Evolutionary conservation across 2,797 vertebrate species (phyloP).

Genomic region (Hyperoplus immaculatus): DNA sequence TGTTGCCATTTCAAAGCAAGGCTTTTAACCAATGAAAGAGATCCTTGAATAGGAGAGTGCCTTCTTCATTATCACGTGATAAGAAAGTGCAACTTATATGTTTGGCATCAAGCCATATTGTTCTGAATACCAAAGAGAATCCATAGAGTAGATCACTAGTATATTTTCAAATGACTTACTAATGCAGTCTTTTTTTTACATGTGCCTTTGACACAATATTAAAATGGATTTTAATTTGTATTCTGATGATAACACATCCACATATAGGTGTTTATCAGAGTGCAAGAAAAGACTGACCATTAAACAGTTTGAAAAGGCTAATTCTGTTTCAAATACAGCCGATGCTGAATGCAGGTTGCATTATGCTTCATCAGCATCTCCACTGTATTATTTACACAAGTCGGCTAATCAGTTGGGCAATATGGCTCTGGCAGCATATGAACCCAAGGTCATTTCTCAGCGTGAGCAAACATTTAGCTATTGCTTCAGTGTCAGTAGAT

Average conservation of each 20-base stretch:
- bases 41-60: conserved; percentile 59
- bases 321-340: conserved; percentile 16
- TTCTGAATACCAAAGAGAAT: conserved; percentile 37
- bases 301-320: background rate
- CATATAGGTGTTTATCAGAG: background rate
- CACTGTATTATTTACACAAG: conserved; percentile 83
- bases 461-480: conserved; percentile 86
- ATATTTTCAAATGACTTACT: background rate
- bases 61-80: conserved; percentile 47
- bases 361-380: conserved; percentile 74
- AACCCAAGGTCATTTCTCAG: conserved; percentile 79
- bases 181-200: background rate
- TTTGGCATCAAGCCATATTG: conserved; percentile 6
- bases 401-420: conserved; percentile 72
- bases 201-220: conserved; percentile 19
- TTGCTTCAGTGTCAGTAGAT: conserved; percentile 83
- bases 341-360: conserved; percentile 26
- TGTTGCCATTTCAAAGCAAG: conserved; percentile 44
- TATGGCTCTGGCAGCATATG: conserved; percentile 63
- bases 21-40: conserved; percentile 17
- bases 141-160: background rate
- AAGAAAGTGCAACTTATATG: conserved; percentile 37
- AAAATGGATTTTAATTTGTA: background rate
- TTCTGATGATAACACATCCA: background rate
- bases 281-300: conserved; percentile 8